Percentiles rank a stretch among this genome's conserved stretches.
phyloP scores from a whole-genome alignment of 2,797 vertebrate species.

The Pitangus sulphuratus region DNA sequence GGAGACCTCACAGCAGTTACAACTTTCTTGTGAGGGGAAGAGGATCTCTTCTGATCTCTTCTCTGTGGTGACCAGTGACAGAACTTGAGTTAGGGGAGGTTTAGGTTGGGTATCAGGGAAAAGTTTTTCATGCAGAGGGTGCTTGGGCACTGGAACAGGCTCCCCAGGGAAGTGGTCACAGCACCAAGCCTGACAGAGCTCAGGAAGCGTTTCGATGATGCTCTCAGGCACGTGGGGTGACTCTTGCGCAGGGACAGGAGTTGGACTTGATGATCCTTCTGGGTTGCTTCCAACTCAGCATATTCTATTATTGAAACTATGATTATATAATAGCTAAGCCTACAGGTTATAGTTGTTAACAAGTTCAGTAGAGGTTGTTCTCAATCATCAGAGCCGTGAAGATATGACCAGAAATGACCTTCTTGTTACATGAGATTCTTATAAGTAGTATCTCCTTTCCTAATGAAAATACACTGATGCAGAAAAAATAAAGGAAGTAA shows the following conservation, averaged over 20 bases:
- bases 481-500: not conserved
- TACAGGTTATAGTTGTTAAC: not conserved
- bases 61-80: not conserved
- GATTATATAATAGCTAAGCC: not conserved
- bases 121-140: no score
- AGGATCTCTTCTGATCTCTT: not conserved
- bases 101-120: not conserved
- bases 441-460: not conserved
- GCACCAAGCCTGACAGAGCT: not conserved
- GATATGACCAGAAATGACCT: not conserved
- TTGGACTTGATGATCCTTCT: not conserved
- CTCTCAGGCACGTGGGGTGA: not conserved
- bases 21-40: rapidly evolving
- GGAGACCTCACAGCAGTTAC: not conserved
- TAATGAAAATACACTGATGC: not conserved
- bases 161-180: not conserved
- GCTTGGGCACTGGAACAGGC: not conserved
- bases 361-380: not conserved
- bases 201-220: not conserved
- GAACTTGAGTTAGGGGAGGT: not conserved
- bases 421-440: not conserved
- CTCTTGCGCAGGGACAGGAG: not conserved
- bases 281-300: not conserved
- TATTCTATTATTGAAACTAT: not conserved
- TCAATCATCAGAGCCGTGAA: not conserved